Evolutionary conservation across 1,140 invertebrate genomes (phyloP), one percentile per base, ranked within the genome.

Genomic region (Drosophila chauvacae): DNA sequence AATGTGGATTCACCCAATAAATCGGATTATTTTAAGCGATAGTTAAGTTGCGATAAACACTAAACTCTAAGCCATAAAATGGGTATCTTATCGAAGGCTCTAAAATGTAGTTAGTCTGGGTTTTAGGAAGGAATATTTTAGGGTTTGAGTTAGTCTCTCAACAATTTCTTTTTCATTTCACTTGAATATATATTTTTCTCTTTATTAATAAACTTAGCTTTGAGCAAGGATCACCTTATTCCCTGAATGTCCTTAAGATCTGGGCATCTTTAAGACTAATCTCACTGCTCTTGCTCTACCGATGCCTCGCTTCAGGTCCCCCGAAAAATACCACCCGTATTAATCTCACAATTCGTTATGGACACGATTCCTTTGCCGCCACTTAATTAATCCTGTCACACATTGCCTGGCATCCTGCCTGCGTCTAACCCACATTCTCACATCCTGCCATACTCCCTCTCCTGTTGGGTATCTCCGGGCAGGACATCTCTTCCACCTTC

Each of bases 331-430:
- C 28, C 30, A 23, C 1, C 68, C 50, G n/a, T 59, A 72, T 72
- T 72, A 72, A 72, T 59, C 69, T 59, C 66, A 50, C 70, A 72
- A 72, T 72, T 72, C 70, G 70, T 72, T 72, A 72, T 72, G 70
- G 70, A 72, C 70, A 72, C 66, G 70, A 72, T 72, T 72, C 70
- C 68, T 44, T 41, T n/a, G 28, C 20, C 66, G 66, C 66, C 70
- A 72, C 70, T 72, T 72, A 72, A 72, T 72, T 72, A 72, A 72
- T 72, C 66, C 66, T 72, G 70, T 72, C 70, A 72, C 70, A 72
- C 70, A 72, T 42, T 70, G 65, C 65, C 35, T 9, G 20, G 20
- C 44, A 66, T 50, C 42, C 63, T 45, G 37, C 48, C 61, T 45
- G 23, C 16, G 11, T 39, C 57, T 33, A 3, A 3, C 56, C 6